Base-by-base conservation (phyloP, 2,888 invertebrate genomes). In the Tiliacea aurago region DNA sequence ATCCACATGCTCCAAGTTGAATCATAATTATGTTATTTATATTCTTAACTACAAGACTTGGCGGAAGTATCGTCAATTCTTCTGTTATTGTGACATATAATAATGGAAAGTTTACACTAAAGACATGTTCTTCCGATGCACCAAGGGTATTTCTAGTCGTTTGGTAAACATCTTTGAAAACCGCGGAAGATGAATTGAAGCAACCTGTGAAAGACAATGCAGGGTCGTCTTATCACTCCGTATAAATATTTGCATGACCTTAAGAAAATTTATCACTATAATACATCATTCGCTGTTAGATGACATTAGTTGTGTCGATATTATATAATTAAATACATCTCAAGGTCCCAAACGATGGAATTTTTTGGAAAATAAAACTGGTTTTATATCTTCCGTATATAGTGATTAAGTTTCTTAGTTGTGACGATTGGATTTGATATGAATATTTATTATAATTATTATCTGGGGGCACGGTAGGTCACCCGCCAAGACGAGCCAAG, bases 181-280 rank as follows among this genome's bases (percentile, higher is more conserved):
- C 76, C 43, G 58, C 86, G 89, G 90, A 88, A 90, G 89, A 88
- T 84, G 84, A 59, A 71, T 67, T 76, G 85, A 89, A 89, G 86
- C 76, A 80, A 82, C 69, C 70, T 79, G 81, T 59, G 71, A 76
- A 83, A 92, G 84, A 94, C 93, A 94, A 94, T 93, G 91, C 94
- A 93, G 93, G 93, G 93, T 92, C 91, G 86, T 77, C 74, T 91
- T 93, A 94, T 94, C 94, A 90, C 78, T 78, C 66, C 80, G 81
- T 88, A 88, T 90, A 90, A 94, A 93, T 93, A 93, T 94, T 94
- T 91, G 86, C 88, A 81, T 88, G 89, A 92, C 93, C 94, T 94
- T 93, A 91, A 89, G 90, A 88, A 90, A 89, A 88, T 90, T 90
- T 91, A 90, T 85, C 76, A 83, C 80, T 84, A 53, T 72, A 84